Percentiles rank a stretch among this genome's conserved stretches.
Evolutionary conservation across 2,113 vertebrate genomes (phyloP).

Genomic region (Pterocles burchelli): DNA sequence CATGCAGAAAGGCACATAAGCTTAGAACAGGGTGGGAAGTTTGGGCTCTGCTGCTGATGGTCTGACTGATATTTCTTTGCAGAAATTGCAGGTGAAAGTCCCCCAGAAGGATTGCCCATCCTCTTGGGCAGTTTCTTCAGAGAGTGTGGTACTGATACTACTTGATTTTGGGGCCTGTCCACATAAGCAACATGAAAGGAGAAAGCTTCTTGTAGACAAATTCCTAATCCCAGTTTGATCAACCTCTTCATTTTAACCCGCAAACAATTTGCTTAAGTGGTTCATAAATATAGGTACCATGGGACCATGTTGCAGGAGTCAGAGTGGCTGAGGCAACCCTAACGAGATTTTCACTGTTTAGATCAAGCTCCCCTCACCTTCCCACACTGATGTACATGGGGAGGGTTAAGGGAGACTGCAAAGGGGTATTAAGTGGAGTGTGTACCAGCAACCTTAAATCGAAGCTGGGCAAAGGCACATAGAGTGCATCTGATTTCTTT

Average conservation of each 20-base stretch:
- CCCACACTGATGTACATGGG: neutral
- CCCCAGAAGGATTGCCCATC: neutral
- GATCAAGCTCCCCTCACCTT: neutral
- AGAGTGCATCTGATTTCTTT: neutral
- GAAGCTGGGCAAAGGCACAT: neutral
- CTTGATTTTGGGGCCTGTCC: neutral
- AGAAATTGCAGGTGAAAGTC: neutral
- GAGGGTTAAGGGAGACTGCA: neutral
- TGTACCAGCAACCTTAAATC: neutral
- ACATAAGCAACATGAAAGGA: neutral
- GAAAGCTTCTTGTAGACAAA: neutral
- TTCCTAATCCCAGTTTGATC: neutral
- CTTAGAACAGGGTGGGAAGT: neutral
- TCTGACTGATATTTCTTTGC: neutral
- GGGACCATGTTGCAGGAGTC: neutral
- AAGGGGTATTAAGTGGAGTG: neutral
- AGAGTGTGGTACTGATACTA: neutral
- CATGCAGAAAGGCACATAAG: neutral
- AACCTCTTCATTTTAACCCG: neutral
- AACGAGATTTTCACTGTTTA: neutral
- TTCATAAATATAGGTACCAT: neutral
- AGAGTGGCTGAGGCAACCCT: neutral
- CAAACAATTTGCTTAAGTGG: neutral
- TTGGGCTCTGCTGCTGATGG: neutral
- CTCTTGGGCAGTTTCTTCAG: neutral